phyloP scores from a whole-genome alignment of 1,140 invertebrate species.

The Drosophila equinoxialis region DNA sequence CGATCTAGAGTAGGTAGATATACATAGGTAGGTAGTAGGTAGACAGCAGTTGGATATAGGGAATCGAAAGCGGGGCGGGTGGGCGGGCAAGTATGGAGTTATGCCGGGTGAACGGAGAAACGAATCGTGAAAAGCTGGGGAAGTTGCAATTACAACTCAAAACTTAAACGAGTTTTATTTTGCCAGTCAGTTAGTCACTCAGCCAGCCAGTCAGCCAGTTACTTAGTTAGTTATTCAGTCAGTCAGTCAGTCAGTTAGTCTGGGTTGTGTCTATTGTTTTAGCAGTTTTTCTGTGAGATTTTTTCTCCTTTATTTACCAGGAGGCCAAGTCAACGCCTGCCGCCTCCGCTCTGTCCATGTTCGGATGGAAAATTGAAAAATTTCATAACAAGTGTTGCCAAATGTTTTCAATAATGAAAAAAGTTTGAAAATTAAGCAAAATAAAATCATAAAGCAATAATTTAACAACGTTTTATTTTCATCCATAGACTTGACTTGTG shows the following conservation, averaged over 20 bases:
- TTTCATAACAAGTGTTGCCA: constrained; percentile 79
- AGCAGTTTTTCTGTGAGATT: constrained; percentile 60
- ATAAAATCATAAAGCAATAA: constrained; percentile 31
- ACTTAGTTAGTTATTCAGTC: constrained; percentile 19
- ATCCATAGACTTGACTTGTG: constrained; percentile 8
- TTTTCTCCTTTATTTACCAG: constrained; percentile 23
- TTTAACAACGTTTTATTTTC: constrained; percentile 49
- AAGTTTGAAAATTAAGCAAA: background rate
- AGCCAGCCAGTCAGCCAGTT: constrained; percentile 36
- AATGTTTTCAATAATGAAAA: constrained; percentile 45
- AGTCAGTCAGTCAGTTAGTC: constrained; percentile 47
- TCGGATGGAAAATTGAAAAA: constrained; percentile 61
- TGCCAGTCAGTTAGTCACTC: constrained; percentile 63
- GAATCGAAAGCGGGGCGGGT: background rate
- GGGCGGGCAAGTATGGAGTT: background rate
- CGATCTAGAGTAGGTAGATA: constrained; percentile 9
- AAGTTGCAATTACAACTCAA: constrained; percentile 46
- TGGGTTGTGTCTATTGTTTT: constrained; percentile 52
- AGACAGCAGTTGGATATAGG: background rate
- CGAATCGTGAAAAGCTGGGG: constrained; percentile 6
- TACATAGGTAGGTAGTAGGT: too few species aligned
- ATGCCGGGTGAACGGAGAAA: background rate
- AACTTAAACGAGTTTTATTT: constrained; percentile 64
- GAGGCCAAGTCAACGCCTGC: constrained; percentile 51
- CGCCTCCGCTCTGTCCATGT: constrained; percentile 6